Evolutionary conservation across 2,888 invertebrate species (phyloP).

Genomic region (Beris chalybata): DNA sequence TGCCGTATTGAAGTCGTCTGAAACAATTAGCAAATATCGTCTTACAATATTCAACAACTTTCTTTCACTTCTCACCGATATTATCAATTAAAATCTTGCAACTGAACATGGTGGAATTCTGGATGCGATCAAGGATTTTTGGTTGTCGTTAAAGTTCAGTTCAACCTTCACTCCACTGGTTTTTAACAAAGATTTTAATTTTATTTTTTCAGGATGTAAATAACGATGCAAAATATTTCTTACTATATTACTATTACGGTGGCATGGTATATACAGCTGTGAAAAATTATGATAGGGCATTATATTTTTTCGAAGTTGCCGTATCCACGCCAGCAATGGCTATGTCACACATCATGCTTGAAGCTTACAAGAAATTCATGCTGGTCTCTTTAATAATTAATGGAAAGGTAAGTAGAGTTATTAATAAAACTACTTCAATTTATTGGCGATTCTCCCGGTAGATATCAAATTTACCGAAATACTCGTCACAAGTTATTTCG

Average conservation of each 20-base stretch:
- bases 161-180: too few relatives aligned
- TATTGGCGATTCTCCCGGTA: slow-evolving; percentile 45
- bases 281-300: slow-evolving; percentile 88
- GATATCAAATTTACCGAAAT: slow-evolving; percentile 78
- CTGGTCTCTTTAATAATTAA: slow-evolving; percentile 87
- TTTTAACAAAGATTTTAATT: slow-evolving; percentile 13
- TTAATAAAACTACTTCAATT: background rate
- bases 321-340: slow-evolving; percentile 93
- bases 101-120: too few relatives aligned
- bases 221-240: slow-evolving; percentile 69
- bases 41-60: too few relatives aligned
- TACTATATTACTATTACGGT: slow-evolving; percentile 95
- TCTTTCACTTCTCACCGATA: too few relatives aligned
- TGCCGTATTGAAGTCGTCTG: too few relatives aligned
- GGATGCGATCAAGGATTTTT: too few relatives aligned
- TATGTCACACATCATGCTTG: slow-evolving; percentile 95
- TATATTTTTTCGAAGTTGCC: slow-evolving; percentile 95
- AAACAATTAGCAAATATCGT: too few relatives aligned
- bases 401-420: slow-evolving; percentile 72
- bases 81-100: too few relatives aligned
- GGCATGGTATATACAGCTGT: slow-evolving; percentile 96
- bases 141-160: too few relatives aligned
- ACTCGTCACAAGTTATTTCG: slow-evolving; percentile 86
- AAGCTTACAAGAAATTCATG: slow-evolving; percentile 96
- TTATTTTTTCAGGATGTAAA: slow-evolving; percentile 64